These are phyloP conservation scores for Sternarchorhynchus goeldii DNA, from an alignment of 2,797 vertebrate species.

Conservation along the genomic window DNA sequence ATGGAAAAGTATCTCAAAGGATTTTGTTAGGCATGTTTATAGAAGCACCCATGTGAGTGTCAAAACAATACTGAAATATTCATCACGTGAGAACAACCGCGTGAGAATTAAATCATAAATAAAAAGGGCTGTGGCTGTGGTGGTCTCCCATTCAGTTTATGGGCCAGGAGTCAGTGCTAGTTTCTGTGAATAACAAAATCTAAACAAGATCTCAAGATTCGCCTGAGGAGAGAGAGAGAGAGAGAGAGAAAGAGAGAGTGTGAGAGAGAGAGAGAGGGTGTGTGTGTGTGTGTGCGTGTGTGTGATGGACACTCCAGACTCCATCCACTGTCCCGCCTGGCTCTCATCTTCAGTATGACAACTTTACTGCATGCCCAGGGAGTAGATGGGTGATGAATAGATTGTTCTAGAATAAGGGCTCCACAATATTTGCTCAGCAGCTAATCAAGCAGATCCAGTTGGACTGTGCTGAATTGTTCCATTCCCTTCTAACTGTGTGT, in stretches of 20 bases:
- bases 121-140: slow-evolving; percentile 1
- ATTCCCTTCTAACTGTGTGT: background rate
- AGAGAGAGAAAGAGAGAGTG: background rate
- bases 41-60: background rate
- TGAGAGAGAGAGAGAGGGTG: background rate
- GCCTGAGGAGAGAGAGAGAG: background rate
- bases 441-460: background rate
- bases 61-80: slow-evolving; percentile 7
- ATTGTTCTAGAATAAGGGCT: background rate
- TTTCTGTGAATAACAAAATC: slow-evolving; percentile 1
- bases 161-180: slow-evolving; percentile 24
- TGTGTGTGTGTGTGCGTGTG: background rate
- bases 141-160: slow-evolving; percentile 22
- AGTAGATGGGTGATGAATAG: slow-evolving; percentile 9
- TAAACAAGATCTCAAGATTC: slow-evolving; percentile 9
- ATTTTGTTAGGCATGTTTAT: slow-evolving; percentile 15
- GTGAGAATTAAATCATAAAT: background rate
- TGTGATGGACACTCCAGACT: slow-evolving; percentile 13
- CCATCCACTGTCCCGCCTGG: background rate
- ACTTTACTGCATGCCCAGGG: slow-evolving; percentile 30
- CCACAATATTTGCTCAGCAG: background rate
- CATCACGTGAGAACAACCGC: slow-evolving; percentile 1
- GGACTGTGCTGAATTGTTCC: too few species aligned
- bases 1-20: background rate
- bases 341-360: slow-evolving; percentile 29